phyloP scores from a whole-genome alignment of 2,888 invertebrate species.

The Conchocele bisecta region DNA sequence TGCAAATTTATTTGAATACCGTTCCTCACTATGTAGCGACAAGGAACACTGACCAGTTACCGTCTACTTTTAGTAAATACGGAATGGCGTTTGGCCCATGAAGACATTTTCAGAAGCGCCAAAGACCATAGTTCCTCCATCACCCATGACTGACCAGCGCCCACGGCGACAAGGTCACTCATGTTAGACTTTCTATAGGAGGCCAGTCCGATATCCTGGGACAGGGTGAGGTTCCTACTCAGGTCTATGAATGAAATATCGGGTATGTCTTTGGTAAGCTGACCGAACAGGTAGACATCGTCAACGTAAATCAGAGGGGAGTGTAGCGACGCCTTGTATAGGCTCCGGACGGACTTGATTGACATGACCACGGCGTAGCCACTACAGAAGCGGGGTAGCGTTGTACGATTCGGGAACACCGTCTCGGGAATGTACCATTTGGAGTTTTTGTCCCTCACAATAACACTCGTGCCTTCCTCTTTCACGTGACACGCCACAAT shows the following conservation, averaged over 20 bases:
- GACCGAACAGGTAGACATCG: constrained; percentile 78
- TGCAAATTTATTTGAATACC: too few relatives aligned
- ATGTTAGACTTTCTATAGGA: constrained; percentile 48
- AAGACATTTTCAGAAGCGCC: constrained; percentile 31
- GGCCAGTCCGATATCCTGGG: constrained; percentile 79
- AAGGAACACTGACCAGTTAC: too few relatives aligned
- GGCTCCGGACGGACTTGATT: constrained; percentile 59
- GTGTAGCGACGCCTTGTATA: constrained; percentile 68
- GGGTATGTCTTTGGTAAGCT: constrained; percentile 59
- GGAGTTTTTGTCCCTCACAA: constrained; percentile 61
- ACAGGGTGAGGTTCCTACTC: constrained; percentile 94
- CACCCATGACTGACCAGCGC: constrained; percentile 36
- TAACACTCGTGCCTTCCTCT: constrained; percentile 57
- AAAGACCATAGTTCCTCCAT: constrained; percentile 62
- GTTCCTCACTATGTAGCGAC: too few relatives aligned
- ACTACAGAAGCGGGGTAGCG: constrained; percentile 77
- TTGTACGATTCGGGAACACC: constrained; percentile 58
- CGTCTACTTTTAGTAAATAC: too few relatives aligned
- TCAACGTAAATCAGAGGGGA: constrained; percentile 75
- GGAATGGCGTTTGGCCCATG: background rate
- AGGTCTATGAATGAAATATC: constrained; percentile 81
- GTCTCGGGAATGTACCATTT: constrained; percentile 69
- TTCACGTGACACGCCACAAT: constrained; percentile 65
- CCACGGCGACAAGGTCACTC: constrained; percentile 27
- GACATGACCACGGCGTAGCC: constrained; percentile 74